Conservation (phyloP, 92 coral and sea anemone genomes). For the Galaxea fascicularis region DNA sequence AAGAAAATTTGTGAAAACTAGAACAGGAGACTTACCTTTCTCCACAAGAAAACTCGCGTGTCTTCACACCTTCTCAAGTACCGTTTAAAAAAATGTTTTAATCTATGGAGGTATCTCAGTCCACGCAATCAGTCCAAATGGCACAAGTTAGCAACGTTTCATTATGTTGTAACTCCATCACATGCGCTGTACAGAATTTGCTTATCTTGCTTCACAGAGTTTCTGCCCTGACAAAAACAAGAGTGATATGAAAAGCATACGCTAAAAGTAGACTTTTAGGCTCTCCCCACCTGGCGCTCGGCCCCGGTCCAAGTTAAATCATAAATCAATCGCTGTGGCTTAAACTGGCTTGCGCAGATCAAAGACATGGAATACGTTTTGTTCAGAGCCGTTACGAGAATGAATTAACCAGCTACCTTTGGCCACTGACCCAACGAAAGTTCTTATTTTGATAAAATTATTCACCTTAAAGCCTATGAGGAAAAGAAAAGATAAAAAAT, state of each 20-base stretch:
- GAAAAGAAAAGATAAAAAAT: neutral
- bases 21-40: conserved; percentile 13
- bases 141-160: neutral
- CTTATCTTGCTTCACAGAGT: conserved; percentile 20
- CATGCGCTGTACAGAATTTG: neutral
- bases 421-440: neutral
- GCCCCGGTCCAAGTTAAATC: conserved; percentile 44
- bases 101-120: neutral
- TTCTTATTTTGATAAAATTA: neutral
- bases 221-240: neutral
- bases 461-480: neutral
- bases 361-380: neutral
- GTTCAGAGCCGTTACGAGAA: neutral
- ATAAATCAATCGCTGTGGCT: conserved; percentile 40
- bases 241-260: conserved; percentile 25
- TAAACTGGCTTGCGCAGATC: conserved; percentile 8
- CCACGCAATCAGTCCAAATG: conserved; percentile 6
- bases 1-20: conserved; percentile 16
- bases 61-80: conserved; percentile 27
- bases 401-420: neutral
- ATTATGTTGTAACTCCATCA: neutral
- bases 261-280: conserved; percentile 9
- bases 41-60: conserved; percentile 8
- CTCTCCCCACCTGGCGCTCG: conserved; percentile 14
- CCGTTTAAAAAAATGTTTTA: conserved; percentile 1